Evolutionary conservation across 2,797 vertebrate species (phyloP).

Genomic region (Lepilemur ruficaudatus): DNA sequence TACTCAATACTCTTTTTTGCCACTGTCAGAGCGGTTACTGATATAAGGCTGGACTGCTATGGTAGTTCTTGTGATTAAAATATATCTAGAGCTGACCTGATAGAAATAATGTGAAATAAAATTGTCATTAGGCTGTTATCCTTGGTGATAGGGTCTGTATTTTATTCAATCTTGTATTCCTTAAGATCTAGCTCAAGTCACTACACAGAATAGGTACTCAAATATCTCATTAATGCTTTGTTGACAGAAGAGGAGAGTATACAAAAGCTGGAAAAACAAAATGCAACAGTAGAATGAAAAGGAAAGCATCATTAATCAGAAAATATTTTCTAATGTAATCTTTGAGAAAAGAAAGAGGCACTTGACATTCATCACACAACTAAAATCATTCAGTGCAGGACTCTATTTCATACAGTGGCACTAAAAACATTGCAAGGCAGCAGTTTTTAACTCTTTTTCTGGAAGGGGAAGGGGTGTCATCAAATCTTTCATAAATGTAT

Average conservation of each 20-base stretch:
- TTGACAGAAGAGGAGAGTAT: slow-evolving; percentile 39
- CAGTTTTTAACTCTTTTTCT: neutral
- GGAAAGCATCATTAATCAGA: slow-evolving; percentile 46
- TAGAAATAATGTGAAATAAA: slow-evolving; percentile 19
- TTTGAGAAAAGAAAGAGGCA: slow-evolving; percentile 47
- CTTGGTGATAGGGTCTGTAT: neutral
- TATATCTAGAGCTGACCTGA: slow-evolving; percentile 8
- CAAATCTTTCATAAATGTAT: slow-evolving; percentile 28
- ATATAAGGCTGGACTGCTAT: neutral
- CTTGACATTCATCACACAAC: neutral
- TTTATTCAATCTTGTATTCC: slow-evolving; percentile 21
- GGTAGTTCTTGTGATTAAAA: slow-evolving; percentile 4
- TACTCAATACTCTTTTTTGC: neutral
- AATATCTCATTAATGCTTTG: slow-evolving; percentile 43
- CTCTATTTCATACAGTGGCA: neutral
- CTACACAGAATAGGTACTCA: slow-evolving; percentile 18
- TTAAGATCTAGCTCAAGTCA: slow-evolving; percentile 42
- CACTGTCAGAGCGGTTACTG: neutral
- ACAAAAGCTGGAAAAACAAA: slow-evolving; percentile 60
- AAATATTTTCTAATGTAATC: slow-evolving; percentile 38
- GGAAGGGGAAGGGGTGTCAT: neutral
- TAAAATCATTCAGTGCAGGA: neutral
- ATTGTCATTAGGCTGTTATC: slow-evolving; percentile 15
- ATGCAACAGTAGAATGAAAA: slow-evolving; percentile 10
- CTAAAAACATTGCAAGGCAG: neutral